A percentile compares a stretch with the other conserved stretches of the same genome.
Evolutionary conservation across 2,888 invertebrate genomes (phyloP).

Genomic region (Cheilosia vernalis): DNA sequence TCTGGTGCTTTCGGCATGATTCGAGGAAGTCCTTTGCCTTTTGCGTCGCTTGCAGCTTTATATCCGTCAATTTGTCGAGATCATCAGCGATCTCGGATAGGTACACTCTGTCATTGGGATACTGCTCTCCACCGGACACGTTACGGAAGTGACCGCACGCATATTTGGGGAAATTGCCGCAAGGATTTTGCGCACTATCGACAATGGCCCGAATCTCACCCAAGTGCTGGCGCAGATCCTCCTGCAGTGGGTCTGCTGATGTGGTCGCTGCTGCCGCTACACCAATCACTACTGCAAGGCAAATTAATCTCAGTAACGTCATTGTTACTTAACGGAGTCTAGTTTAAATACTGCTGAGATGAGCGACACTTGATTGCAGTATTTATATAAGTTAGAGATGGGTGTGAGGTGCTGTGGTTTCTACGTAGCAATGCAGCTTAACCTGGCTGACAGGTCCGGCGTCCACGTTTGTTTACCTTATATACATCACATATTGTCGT

Average conservation of each 20-base stretch:
- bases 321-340: constrained; percentile 53
- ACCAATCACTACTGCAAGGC: neutral
- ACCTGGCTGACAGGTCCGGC: constrained; percentile 60
- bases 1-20: constrained; percentile 59
- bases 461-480: constrained; percentile 29
- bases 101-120: constrained; percentile 69
- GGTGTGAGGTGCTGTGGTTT: constrained; percentile 4
- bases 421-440: neutral
- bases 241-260: constrained; percentile 37
- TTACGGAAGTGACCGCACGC: constrained; percentile 62
- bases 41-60: constrained; percentile 52
- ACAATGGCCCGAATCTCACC: constrained; percentile 55
- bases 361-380: constrained; percentile 32
- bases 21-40: constrained; percentile 70
- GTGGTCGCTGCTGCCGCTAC: constrained; percentile 4
- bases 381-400: constrained; percentile 62
- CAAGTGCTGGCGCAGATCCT: constrained; percentile 53
- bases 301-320: constrained; percentile 27
- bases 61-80: constrained; percentile 33
- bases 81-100: constrained; percentile 64
- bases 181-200: constrained; percentile 57
- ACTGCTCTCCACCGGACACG: constrained; percentile 32
- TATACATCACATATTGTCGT: neutral
- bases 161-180: constrained; percentile 63
- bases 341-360: constrained; percentile 58